A percentile compares a stretch with the other conserved stretches of the same genome.
Evolutionary conservation across 1,140 invertebrate genomes (phyloP).

Genomic region (Brachionus asplanchnoidis): DNA sequence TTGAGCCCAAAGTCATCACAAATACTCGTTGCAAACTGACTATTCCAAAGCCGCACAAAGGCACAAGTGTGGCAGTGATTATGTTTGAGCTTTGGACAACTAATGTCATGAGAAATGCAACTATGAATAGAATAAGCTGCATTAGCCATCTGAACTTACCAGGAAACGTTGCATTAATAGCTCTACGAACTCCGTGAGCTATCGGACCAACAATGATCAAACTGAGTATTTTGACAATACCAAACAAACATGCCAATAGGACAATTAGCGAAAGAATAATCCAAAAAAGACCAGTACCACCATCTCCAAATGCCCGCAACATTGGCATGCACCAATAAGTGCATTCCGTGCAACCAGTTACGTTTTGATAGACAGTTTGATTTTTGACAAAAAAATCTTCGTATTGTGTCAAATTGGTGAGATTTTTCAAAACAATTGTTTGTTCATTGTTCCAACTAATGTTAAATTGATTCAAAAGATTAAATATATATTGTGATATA

Average conservation of each 20-base stretch:
- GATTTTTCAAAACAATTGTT: neutral
- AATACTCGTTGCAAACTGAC: slow-evolving; percentile 63
- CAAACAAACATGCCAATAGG: neutral
- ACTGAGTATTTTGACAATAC: slow-evolving; percentile 7
- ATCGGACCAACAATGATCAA: slow-evolving; percentile 54
- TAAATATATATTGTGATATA: neutral
- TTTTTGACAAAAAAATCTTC: neutral
- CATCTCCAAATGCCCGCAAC: slow-evolving; percentile 15
- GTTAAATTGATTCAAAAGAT: neutral
- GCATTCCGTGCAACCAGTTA: neutral
- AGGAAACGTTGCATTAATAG: slow-evolving; percentile 61
- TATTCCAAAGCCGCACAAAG: slow-evolving; percentile 64
- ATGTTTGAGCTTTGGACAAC: slow-evolving; percentile 65
- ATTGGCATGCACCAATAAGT: slow-evolving; percentile 10
- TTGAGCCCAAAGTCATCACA: slow-evolving; percentile 64
- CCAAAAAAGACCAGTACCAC: slow-evolving; percentile 7
- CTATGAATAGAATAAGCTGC: slow-evolving; percentile 58
- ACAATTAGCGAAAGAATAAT: neutral
- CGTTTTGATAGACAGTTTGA: neutral
- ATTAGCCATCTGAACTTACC: slow-evolving; percentile 56
- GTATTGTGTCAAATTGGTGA: neutral
- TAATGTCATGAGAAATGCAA: slow-evolving; percentile 63
- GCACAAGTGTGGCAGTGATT: slow-evolving; percentile 65
- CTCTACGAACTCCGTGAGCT: slow-evolving; percentile 58
- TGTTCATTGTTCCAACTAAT: neutral